Evolutionary conservation across 2,888 invertebrate genomes (phyloP).

Genomic region (Noctua fimbriata): DNA sequence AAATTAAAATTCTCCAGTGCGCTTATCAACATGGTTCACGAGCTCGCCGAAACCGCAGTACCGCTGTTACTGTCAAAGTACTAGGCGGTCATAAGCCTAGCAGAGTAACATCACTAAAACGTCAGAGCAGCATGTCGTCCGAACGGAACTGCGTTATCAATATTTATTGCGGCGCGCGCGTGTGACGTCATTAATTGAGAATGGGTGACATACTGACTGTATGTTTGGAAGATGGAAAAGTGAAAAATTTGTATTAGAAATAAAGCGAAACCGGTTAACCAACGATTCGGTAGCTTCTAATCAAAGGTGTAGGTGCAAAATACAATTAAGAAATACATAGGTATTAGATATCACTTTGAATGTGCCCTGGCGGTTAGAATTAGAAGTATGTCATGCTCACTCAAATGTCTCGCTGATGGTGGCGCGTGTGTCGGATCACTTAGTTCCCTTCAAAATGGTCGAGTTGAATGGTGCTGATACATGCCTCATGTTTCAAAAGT

Average conservation of each 20-base stretch:
- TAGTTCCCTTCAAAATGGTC: too few relatives aligned
- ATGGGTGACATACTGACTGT: constrained; percentile 37
- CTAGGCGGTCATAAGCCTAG: constrained; percentile 53
- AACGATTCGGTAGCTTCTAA: background rate
- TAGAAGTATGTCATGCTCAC: too few relatives aligned
- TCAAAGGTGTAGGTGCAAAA: background rate
- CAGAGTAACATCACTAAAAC: constrained; percentile 51
- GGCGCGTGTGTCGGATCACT: too few relatives aligned
- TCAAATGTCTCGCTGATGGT: too few relatives aligned
- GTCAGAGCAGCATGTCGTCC: constrained; percentile 58
- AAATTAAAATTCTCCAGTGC: too few relatives aligned
- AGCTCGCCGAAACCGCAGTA: background rate
- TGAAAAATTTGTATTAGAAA: background rate
- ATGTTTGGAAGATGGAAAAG: background rate
- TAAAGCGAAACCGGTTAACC: background rate
- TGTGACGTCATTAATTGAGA: constrained; percentile 74
- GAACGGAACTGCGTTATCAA: constrained; percentile 71
- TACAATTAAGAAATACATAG: background rate
- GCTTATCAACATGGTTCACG: background rate
- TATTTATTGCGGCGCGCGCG: constrained; percentile 72
- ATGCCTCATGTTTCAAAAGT: too few relatives aligned
- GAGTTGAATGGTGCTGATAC: too few relatives aligned
- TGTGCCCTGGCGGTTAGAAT: too few relatives aligned
- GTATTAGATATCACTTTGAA: too few relatives aligned
- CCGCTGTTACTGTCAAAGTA: constrained; percentile 29